These are phyloP conservation scores for Plecturocebus donacophilus DNA, from an alignment of 2,113 vertebrate genomes.

Conservation along the genomic window DNA sequence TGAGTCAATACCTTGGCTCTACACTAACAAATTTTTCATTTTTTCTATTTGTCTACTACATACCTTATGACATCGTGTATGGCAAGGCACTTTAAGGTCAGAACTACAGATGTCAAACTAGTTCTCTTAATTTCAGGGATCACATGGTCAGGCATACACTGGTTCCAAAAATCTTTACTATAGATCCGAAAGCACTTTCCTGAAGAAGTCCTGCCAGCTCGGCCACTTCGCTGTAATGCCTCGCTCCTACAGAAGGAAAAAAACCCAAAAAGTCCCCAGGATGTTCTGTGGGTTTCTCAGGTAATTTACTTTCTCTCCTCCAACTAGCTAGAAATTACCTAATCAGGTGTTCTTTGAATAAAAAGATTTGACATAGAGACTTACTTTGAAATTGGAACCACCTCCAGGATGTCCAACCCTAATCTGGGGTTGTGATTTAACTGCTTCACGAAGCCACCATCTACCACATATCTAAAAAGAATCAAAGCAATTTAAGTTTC, in stretches of 20 bases:
- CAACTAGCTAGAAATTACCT: not conserved
- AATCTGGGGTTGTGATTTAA: conserved; percentile 96
- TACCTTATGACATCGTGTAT: conserved; percentile 98
- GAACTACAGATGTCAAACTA: conserved; percentile 94
- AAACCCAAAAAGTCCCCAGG: not conserved
- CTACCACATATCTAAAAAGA: conserved; percentile 92
- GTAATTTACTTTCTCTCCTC: not conserved
- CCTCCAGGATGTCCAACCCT: conserved; percentile 95
- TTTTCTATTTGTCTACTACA: conserved; percentile 5
- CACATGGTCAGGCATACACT: conserved; percentile 95
- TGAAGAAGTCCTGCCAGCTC: conserved; percentile 93
- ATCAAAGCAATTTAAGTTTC: conserved; percentile 53
- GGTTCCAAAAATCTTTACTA: conserved; percentile 94
- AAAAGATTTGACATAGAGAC: conserved; percentile 68
- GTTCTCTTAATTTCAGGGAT: conserved; percentile 96
- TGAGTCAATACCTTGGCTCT: not conserved
- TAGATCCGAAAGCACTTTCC: conserved; percentile 95
- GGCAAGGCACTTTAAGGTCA: conserved; percentile 96
- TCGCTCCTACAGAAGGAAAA: conserved; percentile 88
- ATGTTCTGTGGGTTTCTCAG: not conserved
- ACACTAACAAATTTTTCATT: conserved; percentile 2
- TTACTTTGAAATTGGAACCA: conserved; percentile 98
- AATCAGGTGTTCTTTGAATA: conserved; percentile 35
- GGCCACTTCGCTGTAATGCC: conserved; percentile 93
- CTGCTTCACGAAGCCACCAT: conserved; percentile 98